Conservation (phyloP, 2,797 vertebrate genomes). For the Enteromius viviparus region DNA sequence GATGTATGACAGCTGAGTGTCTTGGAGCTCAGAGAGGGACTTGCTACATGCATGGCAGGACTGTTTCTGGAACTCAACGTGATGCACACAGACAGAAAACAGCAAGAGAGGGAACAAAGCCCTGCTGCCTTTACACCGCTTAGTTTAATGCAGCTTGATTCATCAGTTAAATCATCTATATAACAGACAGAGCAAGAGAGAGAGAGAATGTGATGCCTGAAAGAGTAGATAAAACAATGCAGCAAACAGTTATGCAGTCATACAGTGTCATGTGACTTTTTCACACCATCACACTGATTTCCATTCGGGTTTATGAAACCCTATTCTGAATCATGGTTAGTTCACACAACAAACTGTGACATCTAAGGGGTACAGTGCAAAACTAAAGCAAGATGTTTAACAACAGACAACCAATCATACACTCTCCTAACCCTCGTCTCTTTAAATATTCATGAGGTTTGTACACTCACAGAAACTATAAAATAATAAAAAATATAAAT, state of each 20-base stretch:
- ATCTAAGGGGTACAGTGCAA: neutral
- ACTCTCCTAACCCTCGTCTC: neutral
- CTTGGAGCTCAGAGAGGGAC: constrained; percentile 34
- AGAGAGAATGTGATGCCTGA: constrained; percentile 35
- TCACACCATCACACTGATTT: neutral
- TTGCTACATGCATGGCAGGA: constrained; percentile 31
- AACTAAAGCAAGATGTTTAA: neutral
- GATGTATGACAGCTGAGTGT: constrained; percentile 40
- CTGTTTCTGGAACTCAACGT: constrained; percentile 15
- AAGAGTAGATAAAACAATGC: neutral
- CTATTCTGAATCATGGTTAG: neutral
- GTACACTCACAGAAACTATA: neutral
- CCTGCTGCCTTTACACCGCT: constrained; percentile 13
- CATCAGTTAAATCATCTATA: constrained; percentile 46
- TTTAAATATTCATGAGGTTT: constrained; percentile 12
- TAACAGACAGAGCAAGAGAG: constrained; percentile 32
- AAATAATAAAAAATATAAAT: too few species aligned
- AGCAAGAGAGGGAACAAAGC: constrained; percentile 7
- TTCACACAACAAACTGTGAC: neutral
- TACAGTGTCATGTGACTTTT: neutral
- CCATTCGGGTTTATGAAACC: neutral
- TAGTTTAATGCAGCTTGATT: constrained; percentile 28
- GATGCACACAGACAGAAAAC: constrained; percentile 29
- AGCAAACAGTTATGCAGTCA: neutral
- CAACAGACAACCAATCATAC: neutral